Conservation (phyloP, 2,797 vertebrate genomes). For the Rhinophrynus dorsalis region DNA sequence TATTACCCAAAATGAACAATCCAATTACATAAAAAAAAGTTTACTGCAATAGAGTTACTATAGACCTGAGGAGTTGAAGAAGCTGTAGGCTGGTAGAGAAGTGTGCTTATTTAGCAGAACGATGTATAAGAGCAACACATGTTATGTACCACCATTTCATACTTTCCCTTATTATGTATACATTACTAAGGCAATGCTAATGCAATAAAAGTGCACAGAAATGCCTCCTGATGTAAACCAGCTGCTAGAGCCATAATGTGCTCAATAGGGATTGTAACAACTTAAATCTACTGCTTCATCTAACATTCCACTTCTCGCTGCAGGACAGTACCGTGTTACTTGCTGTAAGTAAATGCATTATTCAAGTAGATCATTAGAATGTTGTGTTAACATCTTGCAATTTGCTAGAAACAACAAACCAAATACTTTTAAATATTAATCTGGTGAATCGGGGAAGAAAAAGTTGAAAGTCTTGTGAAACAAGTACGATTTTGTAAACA, state of each 20-base stretch:
- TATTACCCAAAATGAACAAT: too few species aligned
- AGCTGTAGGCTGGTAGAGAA: too few species aligned
- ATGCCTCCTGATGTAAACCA: neutral
- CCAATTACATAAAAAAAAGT: too few species aligned
- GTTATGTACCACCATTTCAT: too few species aligned
- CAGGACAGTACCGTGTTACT: neutral
- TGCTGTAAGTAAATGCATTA: conserved; percentile 31
- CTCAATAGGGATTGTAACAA: neutral
- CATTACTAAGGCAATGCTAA: too few species aligned
- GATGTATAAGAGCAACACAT: too few species aligned
- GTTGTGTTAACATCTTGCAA: conserved; percentile 27
- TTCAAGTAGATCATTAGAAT: conserved; percentile 30
- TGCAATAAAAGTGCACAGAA: too few species aligned
- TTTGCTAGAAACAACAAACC: conserved; percentile 26
- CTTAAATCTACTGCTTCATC: neutral
- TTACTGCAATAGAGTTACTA: too few species aligned
- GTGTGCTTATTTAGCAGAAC: too few species aligned
- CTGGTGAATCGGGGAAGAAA: neutral
- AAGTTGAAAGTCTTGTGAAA: conserved; percentile 7
- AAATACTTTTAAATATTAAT: conserved; percentile 44
- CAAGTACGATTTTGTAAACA: neutral
- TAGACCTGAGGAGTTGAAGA: too few species aligned
- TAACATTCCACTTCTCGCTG: neutral
- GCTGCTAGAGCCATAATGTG: neutral
- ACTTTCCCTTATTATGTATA: too few species aligned